Conservation (phyloP, 2,797 vertebrate genomes). For the Megaceryle alcyon region DNA sequence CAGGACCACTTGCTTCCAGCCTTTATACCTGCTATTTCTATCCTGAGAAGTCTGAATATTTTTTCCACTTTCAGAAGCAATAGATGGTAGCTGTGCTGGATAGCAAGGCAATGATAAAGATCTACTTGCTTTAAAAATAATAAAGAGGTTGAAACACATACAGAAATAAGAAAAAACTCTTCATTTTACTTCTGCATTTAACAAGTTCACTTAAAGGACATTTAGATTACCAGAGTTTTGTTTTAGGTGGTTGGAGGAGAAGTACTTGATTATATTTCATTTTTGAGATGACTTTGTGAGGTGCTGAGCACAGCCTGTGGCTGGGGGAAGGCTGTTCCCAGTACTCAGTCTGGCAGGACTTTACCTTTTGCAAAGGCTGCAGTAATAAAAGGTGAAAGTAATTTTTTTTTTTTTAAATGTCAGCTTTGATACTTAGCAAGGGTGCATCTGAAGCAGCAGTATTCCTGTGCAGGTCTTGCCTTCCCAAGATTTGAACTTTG, state of each 20-base stretch:
- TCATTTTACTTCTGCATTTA: background rate
- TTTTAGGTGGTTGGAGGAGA: background rate
- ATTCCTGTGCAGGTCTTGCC: background rate
- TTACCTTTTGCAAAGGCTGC: background rate
- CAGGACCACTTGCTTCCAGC: background rate
- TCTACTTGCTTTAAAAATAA: background rate
- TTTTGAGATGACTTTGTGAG: background rate
- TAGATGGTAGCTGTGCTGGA: background rate
- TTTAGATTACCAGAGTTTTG: background rate
- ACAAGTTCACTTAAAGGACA: background rate
- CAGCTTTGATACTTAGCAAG: background rate
- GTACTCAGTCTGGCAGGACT: background rate
- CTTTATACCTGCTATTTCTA: background rate
- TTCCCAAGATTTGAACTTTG: background rate
- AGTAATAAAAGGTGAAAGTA: background rate
- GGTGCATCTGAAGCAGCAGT: background rate
- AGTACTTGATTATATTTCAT: background rate
- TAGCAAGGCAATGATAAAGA: background rate
- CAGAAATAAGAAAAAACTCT: background rate
- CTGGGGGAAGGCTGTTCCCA: fast-evolving
- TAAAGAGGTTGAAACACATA: background rate
- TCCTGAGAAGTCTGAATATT: background rate
- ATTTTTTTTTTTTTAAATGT: background rate
- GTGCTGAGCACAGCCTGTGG: background rate
- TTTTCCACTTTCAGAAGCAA: background rate